These are phyloP conservation scores for Paramacrobiotus metropolitanus DNA, from an alignment of 1,140 invertebrate species.

Conservation along the genomic window DNA sequence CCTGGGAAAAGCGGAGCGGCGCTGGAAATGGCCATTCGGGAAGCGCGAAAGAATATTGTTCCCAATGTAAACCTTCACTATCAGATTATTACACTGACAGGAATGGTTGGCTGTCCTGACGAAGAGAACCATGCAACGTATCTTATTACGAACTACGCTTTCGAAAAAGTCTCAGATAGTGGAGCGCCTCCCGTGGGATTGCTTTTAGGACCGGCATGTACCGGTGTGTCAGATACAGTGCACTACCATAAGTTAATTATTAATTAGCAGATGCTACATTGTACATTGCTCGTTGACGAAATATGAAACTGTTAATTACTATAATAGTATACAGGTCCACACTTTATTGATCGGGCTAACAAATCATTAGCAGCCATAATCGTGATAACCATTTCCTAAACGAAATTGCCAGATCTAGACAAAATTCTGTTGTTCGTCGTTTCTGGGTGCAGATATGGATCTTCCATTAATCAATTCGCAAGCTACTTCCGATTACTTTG, in stretches of 20 bases:
- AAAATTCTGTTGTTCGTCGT: too few relatives aligned
- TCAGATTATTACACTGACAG: background rate
- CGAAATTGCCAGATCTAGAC: too few relatives aligned
- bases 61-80: background rate
- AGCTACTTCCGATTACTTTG: conserved; percentile 1
- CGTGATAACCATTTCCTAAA: too few relatives aligned
- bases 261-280: too few relatives aligned
- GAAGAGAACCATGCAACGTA: conserved; percentile 4
- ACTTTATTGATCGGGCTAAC: too few relatives aligned
- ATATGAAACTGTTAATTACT: too few relatives aligned
- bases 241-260: too few relatives aligned
- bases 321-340: too few relatives aligned
- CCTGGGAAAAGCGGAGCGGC: background rate
- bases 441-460: background rate
- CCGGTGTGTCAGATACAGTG: background rate
- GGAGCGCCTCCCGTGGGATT: background rate
- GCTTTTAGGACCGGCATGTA: background rate
- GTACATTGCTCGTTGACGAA: too few relatives aligned
- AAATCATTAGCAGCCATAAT: too few relatives aligned
- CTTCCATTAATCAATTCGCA: background rate
- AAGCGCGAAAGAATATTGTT: background rate
- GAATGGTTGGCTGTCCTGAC: background rate
- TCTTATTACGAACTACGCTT: background rate
- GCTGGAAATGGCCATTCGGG: conserved; percentile 1
- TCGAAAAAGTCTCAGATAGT: background rate